Evolutionary conservation across 2,888 invertebrate genomes (phyloP).

Genomic region (Sialis lutaria): DNA sequence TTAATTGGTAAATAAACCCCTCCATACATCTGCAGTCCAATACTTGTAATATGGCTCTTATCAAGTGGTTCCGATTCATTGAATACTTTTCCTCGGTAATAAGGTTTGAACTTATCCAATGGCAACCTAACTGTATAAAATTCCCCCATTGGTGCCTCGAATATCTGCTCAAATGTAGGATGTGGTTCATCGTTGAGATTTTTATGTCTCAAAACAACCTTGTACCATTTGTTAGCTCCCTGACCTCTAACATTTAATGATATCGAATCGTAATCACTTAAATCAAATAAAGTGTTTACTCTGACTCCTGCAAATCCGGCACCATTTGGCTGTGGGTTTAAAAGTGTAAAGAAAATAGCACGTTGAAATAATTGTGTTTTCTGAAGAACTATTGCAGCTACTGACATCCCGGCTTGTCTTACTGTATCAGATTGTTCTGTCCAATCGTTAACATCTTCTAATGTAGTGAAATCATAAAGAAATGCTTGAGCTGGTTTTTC

Average conservation of each 20-base stretch:
- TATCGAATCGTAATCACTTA: constrained; percentile 30
- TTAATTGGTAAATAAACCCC: constrained; percentile 44
- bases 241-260: constrained; percentile 38
- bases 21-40: constrained; percentile 46
- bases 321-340: constrained; percentile 48
- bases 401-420: constrained; percentile 45
- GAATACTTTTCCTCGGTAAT: constrained; percentile 38
- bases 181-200: constrained; percentile 35
- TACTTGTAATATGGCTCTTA: constrained; percentile 34
- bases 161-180: constrained; percentile 40
- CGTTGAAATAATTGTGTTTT: constrained; percentile 38
- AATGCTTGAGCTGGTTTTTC: not conserved
- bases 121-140: constrained; percentile 34
- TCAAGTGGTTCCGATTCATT: constrained; percentile 37
- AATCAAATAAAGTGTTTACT: constrained; percentile 29
- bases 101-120: constrained; percentile 39
- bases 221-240: constrained; percentile 36
- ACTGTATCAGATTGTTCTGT: constrained; percentile 45
- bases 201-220: constrained; percentile 40
- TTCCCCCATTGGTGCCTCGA: constrained; percentile 31
- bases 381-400: constrained; percentile 39
- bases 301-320: constrained; percentile 48
- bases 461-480: constrained; percentile 40
- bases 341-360: constrained; percentile 42
- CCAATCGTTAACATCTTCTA: constrained; percentile 34